A percentile compares a stretch with the other conserved stretches of the same genome.
Evolutionary conservation across 2,797 vertebrate genomes (phyloP).

Genomic region (Loriculus beryllinus): DNA sequence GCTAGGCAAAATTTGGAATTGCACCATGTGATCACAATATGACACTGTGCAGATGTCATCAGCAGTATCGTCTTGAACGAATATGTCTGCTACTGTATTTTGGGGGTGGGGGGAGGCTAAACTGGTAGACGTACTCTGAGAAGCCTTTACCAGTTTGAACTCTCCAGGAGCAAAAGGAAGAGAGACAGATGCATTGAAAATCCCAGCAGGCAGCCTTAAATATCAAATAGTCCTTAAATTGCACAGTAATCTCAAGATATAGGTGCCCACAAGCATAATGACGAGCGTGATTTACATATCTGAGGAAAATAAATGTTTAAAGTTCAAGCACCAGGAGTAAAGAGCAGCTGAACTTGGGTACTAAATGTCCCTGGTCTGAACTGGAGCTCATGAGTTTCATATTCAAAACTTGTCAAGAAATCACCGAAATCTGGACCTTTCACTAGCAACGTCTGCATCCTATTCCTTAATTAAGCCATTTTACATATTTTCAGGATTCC

Average conservation of each 20-base stretch:
- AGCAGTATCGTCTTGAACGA: background rate
- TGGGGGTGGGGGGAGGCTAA: background rate
- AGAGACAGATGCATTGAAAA: background rate
- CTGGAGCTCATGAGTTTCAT: background rate
- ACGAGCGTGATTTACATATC: background rate
- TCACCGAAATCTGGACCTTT: background rate
- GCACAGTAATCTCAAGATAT: background rate
- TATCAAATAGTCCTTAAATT: background rate
- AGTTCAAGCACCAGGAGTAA: background rate
- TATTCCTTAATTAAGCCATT: background rate
- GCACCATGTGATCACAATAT: background rate
- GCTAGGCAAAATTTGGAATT: background rate
- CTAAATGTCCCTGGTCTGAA: background rate
- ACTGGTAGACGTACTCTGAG: background rate
- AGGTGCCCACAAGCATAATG: background rate
- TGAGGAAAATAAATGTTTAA: background rate
- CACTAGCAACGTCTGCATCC: background rate
- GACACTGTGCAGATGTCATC: background rate
- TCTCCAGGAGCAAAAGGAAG: background rate
- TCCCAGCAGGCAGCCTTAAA: background rate
- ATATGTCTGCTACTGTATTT: background rate
- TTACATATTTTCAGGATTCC: background rate
- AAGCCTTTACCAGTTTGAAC: background rate
- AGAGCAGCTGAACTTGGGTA: background rate
- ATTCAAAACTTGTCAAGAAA: background rate